Base-by-base conservation (phyloP, 2,797 vertebrate species). In the Ctenopoma multispine region DNA sequence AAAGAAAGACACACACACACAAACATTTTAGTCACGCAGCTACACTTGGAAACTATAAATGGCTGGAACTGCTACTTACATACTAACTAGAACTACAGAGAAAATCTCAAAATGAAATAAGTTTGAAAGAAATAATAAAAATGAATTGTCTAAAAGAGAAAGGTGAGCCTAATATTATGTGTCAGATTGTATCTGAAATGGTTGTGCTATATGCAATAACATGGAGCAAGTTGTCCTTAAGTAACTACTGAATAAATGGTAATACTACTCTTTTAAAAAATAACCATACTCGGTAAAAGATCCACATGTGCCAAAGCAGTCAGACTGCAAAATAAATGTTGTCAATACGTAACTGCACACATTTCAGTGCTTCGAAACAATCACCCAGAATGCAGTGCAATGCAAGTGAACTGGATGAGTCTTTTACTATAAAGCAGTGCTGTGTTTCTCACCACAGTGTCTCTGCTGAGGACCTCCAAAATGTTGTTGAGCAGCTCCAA, bases 401-500 rank as follows among this genome's bases (percentile, higher is more conserved):
- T 41, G 12, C 2, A 6, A 9, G 43, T 49, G 11, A 46, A 1
- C 10, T 27, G 36, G 8, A 3, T 36, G 23, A 17, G 5, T 21
- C 4, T 49, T 49, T 51, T 29, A 40, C 17, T 17, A n/a, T 17
- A 38, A 51, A 14, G 46, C 10, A 18, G 15, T 15, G 15, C 20
- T 23, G 17, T 21, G 59, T 34, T 18, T 93, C 97, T 97, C 83
- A 99, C 98, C 94, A 91, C 91, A 0, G 95, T 95, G 63, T 94
- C 93, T 70, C 88, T 86, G 92, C 97, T 98, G 65, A 99, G 96
- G 77, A 99, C 97, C 85, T 99, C 96, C 86, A 99, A 88, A 63
- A 99, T 97, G 84, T 97, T 98, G 69, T 97, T 96, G 72, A 99
- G 97, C 44, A 99, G 92, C 77, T 97, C 96, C 23, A 99, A 91